Conservation (phyloP, 2,113 vertebrate species). For the Notarius quadriscutis region DNA sequence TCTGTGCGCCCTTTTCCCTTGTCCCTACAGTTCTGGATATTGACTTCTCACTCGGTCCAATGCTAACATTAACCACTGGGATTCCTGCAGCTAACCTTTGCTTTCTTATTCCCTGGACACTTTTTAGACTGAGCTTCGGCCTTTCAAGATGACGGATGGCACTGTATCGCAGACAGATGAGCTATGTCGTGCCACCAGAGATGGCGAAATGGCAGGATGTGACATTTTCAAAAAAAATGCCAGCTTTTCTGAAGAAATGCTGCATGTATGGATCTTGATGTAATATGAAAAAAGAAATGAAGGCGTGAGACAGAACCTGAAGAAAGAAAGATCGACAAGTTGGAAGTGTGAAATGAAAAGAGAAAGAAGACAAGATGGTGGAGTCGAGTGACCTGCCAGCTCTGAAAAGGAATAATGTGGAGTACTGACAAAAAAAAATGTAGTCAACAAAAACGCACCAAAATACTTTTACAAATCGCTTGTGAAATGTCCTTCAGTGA, state of each 20-base stretch:
- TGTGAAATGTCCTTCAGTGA: not conserved
- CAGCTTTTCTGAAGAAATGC: not conserved
- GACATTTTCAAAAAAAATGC: conserved; percentile 57
- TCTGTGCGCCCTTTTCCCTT: conserved; percentile 19
- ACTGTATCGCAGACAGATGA: conserved; percentile 35
- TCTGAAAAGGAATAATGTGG: not conserved
- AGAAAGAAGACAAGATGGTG: not conserved
- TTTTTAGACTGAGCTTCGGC: conserved; percentile 34
- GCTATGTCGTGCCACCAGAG: conserved; percentile 53
- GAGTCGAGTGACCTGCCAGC: not conserved
- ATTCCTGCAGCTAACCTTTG: conserved; percentile 49
- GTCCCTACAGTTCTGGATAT: conserved; percentile 37
- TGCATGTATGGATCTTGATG: not conserved
- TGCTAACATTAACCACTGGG: conserved; percentile 44
- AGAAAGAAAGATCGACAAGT: not conserved
- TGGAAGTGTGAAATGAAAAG: not conserved
- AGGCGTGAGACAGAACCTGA: not conserved
- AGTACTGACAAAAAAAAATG: not conserved
- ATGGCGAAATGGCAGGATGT: conserved; percentile 55
- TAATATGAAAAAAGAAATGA: conserved; percentile 1
- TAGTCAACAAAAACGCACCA: not conserved
- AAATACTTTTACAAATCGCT: not conserved
- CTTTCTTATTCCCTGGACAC: conserved; percentile 23
- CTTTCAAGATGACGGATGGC: conserved; percentile 52
- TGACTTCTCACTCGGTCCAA: conserved; percentile 49